phyloP scores from a whole-genome alignment of 2,797 vertebrate genomes.

The Phoxinus dragarum region DNA sequence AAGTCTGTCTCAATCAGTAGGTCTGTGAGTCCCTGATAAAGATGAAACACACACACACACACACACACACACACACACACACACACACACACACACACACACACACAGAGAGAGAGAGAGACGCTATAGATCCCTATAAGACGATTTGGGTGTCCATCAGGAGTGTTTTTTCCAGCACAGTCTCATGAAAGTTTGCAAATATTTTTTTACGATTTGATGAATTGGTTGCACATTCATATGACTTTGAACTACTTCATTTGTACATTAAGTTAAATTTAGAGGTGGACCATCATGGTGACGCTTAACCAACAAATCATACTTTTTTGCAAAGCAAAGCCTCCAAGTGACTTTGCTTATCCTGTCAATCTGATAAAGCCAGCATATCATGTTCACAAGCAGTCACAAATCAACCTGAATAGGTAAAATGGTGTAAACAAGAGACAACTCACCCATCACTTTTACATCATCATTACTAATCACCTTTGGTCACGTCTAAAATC shows the following conservation, averaged over 20 bases:
- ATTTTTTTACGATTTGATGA: background rate
- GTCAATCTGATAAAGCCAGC: constrained; percentile 20
- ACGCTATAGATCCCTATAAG: background rate
- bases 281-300: background rate
- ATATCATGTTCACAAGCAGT: constrained; percentile 22
- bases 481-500: background rate
- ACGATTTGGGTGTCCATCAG: background rate
- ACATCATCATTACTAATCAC: constrained; percentile 19
- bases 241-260: background rate
- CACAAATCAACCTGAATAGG: background rate
- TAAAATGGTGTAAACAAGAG: background rate
- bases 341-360: background rate
- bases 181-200: background rate
- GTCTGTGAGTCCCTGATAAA: constrained; percentile 53
- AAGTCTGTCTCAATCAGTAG: constrained; percentile 40
- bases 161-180: background rate
- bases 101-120: background rate
- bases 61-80: constrained; percentile 16
- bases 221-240: background rate
- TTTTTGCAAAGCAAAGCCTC: background rate
- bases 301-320: background rate
- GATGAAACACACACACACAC: constrained; percentile 24
- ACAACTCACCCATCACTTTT: background rate
- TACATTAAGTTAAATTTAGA: background rate
- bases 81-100: constrained; percentile 5